A percentile compares a stretch with the other conserved stretches of the same genome.
These are phyloP conservation scores for Papilio xuthus DNA, from an alignment of 1,140 invertebrate species.

Conservation along the genomic window DNA sequence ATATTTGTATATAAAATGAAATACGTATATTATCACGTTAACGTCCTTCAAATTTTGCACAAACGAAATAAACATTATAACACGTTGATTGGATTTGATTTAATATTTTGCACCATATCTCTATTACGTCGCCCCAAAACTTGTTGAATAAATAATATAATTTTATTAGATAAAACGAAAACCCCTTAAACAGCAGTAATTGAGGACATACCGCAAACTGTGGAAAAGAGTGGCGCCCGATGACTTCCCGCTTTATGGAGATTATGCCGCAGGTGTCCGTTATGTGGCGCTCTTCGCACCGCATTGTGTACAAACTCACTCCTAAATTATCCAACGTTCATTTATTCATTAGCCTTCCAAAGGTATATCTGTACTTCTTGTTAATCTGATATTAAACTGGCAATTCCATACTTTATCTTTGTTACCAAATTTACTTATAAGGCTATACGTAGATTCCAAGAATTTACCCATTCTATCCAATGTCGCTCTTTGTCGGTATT, in stretches of 20 bases:
- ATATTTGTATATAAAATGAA: not conserved
- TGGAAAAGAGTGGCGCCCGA: not conserved
- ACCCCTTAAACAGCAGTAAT: not conserved
- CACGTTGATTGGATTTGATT: slow-evolving; percentile 1
- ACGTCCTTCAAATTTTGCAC: slow-evolving; percentile 21
- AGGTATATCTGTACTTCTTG: not conserved
- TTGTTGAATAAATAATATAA: not conserved
- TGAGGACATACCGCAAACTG: slow-evolving; percentile 9
- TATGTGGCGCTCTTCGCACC: slow-evolving; percentile 20
- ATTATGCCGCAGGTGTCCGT: slow-evolving; percentile 20
- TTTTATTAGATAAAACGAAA: not conserved
- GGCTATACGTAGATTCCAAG: not conserved
- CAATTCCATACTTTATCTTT: not conserved
- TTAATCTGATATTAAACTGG: not conserved
- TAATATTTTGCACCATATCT: not conserved
- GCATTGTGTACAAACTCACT: slow-evolving; percentile 16
- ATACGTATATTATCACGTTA: not conserved
- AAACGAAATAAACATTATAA: not conserved
- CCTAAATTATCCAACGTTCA: slow-evolving; percentile 24
- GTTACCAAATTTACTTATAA: not conserved
- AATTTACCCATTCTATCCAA: not conserved
- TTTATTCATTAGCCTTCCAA: slow-evolving; percentile 2
- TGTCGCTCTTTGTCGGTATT: not conserved
- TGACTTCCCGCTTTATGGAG: slow-evolving; percentile 16
- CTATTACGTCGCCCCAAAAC: not conserved